Conservation (phyloP, 2,888 invertebrate species). For the Callinectes sapidus region DNA sequence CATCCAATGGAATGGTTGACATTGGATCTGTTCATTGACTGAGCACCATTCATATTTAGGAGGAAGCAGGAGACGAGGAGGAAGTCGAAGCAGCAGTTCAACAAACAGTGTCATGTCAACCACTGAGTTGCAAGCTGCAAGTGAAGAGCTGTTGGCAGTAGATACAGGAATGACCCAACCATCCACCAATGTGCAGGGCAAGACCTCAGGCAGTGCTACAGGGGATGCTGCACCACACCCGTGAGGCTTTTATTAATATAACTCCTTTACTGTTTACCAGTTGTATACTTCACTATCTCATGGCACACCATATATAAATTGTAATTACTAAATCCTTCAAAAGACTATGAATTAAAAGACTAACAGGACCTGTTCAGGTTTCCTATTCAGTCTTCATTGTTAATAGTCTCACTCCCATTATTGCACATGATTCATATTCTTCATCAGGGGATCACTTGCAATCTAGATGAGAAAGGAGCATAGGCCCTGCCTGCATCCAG, state of each 20-base stretch:
- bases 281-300: not conserved
- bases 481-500: too few species aligned
- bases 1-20: not conserved
- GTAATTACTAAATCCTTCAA: not conserved
- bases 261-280: not conserved
- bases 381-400: not conserved
- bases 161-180: constrained; percentile 34
- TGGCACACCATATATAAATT: not conserved
- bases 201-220: constrained; percentile 29
- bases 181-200: constrained; percentile 40
- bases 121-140: not conserved
- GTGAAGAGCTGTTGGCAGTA: constrained; percentile 37
- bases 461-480: too few species aligned
- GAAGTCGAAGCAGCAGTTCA: not conserved
- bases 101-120: constrained; percentile 13
- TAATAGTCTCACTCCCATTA: not conserved
- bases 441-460: not conserved
- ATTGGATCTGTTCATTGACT: not conserved
- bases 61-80: not conserved
- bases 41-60: not conserved
- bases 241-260: constrained; percentile 27
- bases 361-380: not conserved
- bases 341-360: not conserved
- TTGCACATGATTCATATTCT: not conserved
- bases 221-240: constrained; percentile 38